A percentile compares a stretch with the other conserved stretches of the same genome.
phyloP scores from a whole-genome alignment of 2,797 vertebrate genomes.

The Neomorphus geoffroyi region DNA sequence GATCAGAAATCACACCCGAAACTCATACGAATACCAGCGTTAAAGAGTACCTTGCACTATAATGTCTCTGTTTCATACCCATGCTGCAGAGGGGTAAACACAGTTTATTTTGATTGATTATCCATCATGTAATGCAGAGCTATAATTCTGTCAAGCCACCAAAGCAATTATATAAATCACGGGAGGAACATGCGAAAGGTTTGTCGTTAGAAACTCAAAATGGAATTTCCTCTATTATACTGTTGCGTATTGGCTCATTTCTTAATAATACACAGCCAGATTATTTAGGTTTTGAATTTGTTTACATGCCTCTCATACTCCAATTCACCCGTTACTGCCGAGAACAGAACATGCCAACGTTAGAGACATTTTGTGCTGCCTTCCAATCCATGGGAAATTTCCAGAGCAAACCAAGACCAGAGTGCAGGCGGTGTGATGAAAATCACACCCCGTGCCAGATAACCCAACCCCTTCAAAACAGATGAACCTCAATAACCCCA shows the following conservation, averaged over 20 bases:
- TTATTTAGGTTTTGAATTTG: neutral
- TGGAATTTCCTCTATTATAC: neutral
- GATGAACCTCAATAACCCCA: neutral
- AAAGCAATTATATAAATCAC: conserved; percentile 16
- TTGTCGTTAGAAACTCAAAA: neutral
- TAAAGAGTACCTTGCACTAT: neutral
- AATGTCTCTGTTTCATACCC: neutral
- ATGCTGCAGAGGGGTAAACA: neutral
- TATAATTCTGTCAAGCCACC: conserved; percentile 38
- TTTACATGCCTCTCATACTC: neutral
- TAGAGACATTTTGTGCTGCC: neutral
- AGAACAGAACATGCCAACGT: neutral
- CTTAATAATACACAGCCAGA: neutral
- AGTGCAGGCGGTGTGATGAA: fast-evolving
- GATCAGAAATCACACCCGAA: neutral
- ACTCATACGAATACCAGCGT: fast-evolving
- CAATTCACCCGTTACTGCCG: neutral
- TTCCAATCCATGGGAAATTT: neutral
- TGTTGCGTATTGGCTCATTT: neutral
- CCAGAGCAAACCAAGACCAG: neutral
- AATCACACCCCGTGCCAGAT: neutral
- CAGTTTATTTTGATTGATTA: conserved; percentile 41
- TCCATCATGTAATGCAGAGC: conserved; percentile 19
- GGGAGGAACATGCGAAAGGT: neutral
- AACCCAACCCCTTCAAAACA: neutral